Evolutionary conservation across 2,888 invertebrate species (phyloP).

Genomic region (Halocaridina rubra): DNA sequence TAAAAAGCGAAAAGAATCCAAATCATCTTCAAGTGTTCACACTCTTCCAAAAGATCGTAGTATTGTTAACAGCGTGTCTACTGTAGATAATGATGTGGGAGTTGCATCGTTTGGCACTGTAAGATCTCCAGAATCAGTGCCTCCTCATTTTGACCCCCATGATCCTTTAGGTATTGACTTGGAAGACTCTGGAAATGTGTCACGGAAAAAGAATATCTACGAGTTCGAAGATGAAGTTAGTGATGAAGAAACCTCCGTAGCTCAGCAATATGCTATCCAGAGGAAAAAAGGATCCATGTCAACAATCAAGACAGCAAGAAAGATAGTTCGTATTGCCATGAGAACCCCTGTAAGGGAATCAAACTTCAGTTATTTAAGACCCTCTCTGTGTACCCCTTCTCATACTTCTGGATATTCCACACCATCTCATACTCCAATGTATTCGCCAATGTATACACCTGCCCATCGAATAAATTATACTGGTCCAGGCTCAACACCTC

Average conservation of each 20-base stretch:
- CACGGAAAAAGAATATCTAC: constrained; percentile 7
- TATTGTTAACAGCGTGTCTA: background rate
- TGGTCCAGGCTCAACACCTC: constrained; percentile 42
- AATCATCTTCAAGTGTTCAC: background rate
- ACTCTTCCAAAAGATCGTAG: background rate
- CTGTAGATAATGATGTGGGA: background rate
- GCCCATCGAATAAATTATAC: constrained; percentile 56
- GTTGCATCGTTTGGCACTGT: background rate
- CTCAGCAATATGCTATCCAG: background rate
- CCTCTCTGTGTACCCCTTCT: constrained; percentile 35
- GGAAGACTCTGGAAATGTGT: background rate
- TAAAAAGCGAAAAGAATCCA: background rate
- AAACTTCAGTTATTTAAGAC: constrained; percentile 51
- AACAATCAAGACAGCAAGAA: constrained; percentile 24
- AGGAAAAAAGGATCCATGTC: background rate
- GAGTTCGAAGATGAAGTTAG: constrained; percentile 50
- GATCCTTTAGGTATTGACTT: constrained; percentile 60
- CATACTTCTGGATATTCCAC: constrained; percentile 42
- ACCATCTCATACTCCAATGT: constrained; percentile 22
- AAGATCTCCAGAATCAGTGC: constrained; percentile 31
- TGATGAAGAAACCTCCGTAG: constrained; percentile 37
- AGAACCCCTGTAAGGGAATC: constrained; percentile 49
- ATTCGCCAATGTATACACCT: constrained; percentile 58
- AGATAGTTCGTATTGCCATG: constrained; percentile 48
- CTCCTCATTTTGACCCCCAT: constrained; percentile 41